A percentile compares a stretch with the other conserved stretches of the same genome.
Evolutionary conservation across 2,113 vertebrate genomes (phyloP).

Genomic region (Kobus ellipsiprymnus): DNA sequence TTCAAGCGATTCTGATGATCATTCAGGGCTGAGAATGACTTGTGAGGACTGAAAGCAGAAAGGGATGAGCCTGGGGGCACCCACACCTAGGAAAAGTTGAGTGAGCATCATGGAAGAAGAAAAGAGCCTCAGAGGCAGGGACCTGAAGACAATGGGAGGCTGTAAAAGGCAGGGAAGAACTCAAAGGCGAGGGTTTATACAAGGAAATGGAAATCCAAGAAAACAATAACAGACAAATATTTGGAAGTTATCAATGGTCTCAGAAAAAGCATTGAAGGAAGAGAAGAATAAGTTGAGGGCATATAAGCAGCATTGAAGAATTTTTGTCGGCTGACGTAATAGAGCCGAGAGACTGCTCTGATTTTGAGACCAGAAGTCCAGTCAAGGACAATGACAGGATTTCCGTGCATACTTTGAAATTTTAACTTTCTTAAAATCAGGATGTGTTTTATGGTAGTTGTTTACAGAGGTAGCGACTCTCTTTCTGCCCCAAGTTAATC

Average conservation of each 20-base stretch:
- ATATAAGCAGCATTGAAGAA: neutral
- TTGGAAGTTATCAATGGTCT: neutral
- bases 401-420: neutral
- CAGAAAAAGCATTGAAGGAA: neutral
- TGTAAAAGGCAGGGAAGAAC: neutral
- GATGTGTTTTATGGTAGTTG: neutral
- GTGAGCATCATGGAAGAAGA: neutral
- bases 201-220: neutral
- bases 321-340: neutral
- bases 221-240: neutral
- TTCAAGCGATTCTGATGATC: neutral
- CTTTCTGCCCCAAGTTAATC: neutral
- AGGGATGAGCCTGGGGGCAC: neutral
- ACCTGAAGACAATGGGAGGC: neutral
- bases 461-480: neutral
- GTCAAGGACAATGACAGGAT: constrained; percentile 7
- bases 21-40: neutral
- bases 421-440: constrained; percentile 14
- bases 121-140: neutral
- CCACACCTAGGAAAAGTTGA: neutral
- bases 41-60: neutral
- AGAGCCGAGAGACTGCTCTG: neutral
- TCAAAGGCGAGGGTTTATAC: neutral
- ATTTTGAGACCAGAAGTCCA: neutral
- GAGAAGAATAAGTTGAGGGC: neutral